phyloP scores from a whole-genome alignment of 2,797 vertebrate species.

The Parauchenoglanis punctatus region DNA sequence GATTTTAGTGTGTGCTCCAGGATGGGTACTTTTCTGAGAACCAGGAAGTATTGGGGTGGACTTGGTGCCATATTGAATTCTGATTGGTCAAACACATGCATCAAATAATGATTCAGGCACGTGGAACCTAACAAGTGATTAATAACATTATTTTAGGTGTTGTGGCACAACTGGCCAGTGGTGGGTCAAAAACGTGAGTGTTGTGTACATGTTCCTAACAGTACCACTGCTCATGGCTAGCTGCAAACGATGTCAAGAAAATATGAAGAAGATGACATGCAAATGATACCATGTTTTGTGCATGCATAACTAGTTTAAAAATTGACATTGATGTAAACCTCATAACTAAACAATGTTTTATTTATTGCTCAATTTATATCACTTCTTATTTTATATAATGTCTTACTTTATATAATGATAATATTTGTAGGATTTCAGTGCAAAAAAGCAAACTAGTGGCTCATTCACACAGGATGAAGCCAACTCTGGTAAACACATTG shows the following conservation, averaged over 20 bases:
- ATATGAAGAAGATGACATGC: not conserved
- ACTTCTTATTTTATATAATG: not conserved
- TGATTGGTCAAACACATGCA: not conserved
- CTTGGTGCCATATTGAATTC: not conserved
- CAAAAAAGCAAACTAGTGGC: not conserved
- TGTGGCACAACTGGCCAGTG: not conserved
- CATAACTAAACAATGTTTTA: not conserved
- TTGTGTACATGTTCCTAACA: not conserved
- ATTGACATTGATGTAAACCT: not conserved
- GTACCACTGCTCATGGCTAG: not conserved
- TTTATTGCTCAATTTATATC: not conserved
- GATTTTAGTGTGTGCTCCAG: not conserved
- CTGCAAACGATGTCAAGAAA: not conserved
- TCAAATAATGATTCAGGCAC: not conserved
- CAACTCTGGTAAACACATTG: not conserved
- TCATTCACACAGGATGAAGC: not conserved
- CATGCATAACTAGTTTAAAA: not conserved
- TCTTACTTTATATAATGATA: not conserved
- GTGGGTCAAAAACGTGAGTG: not conserved
- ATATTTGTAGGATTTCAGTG: not conserved
- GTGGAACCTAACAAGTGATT: not conserved
- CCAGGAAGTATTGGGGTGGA: not conserved
- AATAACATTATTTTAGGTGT: not conserved
- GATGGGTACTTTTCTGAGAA: not conserved
- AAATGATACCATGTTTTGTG: not conserved